Evolutionary conservation across 2,797 vertebrate genomes (phyloP).

Genomic region (Xenopus petersii): DNA sequence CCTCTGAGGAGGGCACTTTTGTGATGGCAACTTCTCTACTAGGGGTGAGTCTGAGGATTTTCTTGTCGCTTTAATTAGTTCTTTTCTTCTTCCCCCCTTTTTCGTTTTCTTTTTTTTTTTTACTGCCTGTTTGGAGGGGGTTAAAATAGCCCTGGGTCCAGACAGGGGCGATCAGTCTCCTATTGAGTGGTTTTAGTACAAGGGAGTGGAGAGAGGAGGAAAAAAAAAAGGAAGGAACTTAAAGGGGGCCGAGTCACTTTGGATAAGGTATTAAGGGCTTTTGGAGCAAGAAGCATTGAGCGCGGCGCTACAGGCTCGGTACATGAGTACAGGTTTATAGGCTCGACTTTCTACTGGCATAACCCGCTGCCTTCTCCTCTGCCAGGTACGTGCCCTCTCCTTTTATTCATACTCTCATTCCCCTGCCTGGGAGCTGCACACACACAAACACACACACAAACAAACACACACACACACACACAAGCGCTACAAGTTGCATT

Average conservation of each 20-base stretch:
- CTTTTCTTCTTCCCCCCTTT: slow-evolving; percentile 50
- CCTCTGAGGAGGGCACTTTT: slow-evolving; percentile 98
- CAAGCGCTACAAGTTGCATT: no score
- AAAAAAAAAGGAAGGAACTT: slow-evolving; percentile 51
- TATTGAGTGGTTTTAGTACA: slow-evolving; percentile 70
- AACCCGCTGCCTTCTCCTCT: slow-evolving; percentile 60
- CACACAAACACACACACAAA: no score
- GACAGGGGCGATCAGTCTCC: slow-evolving; percentile 81
- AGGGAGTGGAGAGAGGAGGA: slow-evolving; percentile 70
- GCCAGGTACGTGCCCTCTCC: slow-evolving; percentile 76
- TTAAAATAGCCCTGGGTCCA: slow-evolving; percentile 84
- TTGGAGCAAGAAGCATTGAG: slow-evolving; percentile 61
- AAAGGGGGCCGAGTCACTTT: slow-evolving; percentile 66
- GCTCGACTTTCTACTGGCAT: slow-evolving; percentile 47
- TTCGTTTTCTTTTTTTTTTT: slow-evolving; percentile 57
- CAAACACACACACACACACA: no score
- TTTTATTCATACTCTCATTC: no score
- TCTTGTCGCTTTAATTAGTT: slow-evolving; percentile 95
- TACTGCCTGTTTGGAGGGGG: slow-evolving; percentile 84
- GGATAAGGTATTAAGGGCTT: slow-evolving; percentile 72
- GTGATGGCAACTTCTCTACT: slow-evolving; percentile 99
- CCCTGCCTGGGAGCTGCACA: no score
- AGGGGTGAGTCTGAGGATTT: slow-evolving; percentile 98
- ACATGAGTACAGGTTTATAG: slow-evolving; percentile 58
- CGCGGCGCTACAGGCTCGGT: slow-evolving; percentile 60